These are phyloP conservation scores for Barbus barbus DNA, from an alignment of 2,113 vertebrate genomes.

Conservation along the genomic window DNA sequence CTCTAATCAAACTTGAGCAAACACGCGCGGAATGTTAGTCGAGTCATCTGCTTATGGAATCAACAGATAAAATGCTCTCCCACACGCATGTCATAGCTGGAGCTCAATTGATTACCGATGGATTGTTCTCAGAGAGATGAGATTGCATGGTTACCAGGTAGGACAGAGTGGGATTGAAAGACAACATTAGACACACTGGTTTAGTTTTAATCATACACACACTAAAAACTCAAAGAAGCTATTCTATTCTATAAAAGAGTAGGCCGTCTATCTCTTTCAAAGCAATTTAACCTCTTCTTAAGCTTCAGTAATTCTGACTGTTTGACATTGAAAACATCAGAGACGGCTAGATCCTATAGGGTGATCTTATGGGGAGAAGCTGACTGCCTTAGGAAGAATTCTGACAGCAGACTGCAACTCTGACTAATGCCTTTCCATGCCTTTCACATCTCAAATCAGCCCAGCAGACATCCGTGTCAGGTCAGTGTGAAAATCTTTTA, in stretches of 20 bases:
- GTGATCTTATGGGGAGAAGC: slow-evolving; percentile 61
- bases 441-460: slow-evolving; percentile 42
- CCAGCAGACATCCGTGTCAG: background rate
- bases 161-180: background rate
- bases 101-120: slow-evolving; percentile 42
- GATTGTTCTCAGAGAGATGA: slow-evolving; percentile 20
- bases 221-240: background rate
- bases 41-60: slow-evolving; percentile 76
- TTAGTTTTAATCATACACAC: background rate
- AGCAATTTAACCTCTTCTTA: background rate
- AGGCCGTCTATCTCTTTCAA: background rate
- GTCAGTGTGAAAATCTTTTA: background rate
- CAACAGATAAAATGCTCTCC: slow-evolving; percentile 73
- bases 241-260: background rate
- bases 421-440: slow-evolving; percentile 71
- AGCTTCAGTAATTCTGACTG: slow-evolving; percentile 15
- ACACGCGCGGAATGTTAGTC: slow-evolving; percentile 75
- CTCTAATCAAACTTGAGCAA: slow-evolving; percentile 75
- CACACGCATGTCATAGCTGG: slow-evolving; percentile 58
- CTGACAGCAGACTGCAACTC: slow-evolving; percentile 73
- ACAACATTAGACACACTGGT: background rate
- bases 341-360: slow-evolving; percentile 67
- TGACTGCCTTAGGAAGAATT: slow-evolving; percentile 78
- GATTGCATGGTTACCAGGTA: slow-evolving; percentile 7
- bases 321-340: slow-evolving; percentile 66